These are phyloP conservation scores for human DNA, from an alignment of 2,113 vertebrate genomes.

Conservation along the genomic window DNA sequence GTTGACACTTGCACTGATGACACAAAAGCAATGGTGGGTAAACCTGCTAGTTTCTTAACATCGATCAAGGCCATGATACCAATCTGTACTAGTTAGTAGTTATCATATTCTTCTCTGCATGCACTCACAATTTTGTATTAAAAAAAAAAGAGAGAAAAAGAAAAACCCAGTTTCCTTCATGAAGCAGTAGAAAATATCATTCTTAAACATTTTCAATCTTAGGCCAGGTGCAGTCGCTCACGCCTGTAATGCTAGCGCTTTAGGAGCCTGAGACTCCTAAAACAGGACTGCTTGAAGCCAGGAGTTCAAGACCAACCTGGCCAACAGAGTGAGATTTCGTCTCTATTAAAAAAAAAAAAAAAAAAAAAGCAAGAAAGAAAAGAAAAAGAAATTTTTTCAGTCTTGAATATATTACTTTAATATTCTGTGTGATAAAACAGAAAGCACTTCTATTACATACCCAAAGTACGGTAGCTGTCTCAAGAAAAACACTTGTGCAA, in stretches of 20 bases:
- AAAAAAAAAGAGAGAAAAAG: not conserved
- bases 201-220: not conserved
- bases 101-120: not conserved
- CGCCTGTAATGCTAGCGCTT: too few relatives aligned
- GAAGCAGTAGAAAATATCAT: not conserved
- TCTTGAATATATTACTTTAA: not conserved
- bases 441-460: not conserved
- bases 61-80: not conserved
- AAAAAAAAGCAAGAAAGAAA: too few relatives aligned
- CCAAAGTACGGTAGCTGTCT: not conserved
- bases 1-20: not conserved
- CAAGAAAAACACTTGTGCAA: not conserved
- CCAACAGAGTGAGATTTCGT: too few relatives aligned
- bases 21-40: not conserved
- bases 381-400: not conserved
- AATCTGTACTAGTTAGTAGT: not conserved
- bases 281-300: too few relatives aligned
- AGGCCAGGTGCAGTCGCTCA: too few relatives aligned
- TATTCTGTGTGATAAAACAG: not conserved
- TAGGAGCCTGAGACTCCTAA: too few relatives aligned
- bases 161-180: not conserved
- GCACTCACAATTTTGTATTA: not conserved
- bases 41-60: not conserved
- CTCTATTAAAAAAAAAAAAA: too few relatives aligned
- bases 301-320: too few relatives aligned